Base-by-base conservation (phyloP, 2,797 vertebrate species). In the Pseudochromis fuscus region DNA sequence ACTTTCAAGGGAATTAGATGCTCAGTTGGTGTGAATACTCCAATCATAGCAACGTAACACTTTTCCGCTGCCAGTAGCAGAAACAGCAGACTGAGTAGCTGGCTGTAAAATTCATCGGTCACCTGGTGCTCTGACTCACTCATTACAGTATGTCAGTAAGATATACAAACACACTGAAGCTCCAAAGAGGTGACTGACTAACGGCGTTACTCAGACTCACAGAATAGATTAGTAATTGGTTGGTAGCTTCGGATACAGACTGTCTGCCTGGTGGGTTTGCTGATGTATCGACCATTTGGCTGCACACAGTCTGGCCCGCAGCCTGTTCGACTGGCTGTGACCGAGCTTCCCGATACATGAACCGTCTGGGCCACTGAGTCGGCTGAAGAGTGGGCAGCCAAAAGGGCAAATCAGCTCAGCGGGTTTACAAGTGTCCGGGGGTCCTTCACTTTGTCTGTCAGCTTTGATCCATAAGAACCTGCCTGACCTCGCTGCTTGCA, bases 401-500 rank as follows among this genome's bases (percentile, higher is more conserved):
- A 67, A 49, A 55, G 35, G 49, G 21, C 27, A 52, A 64, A 79
- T 48, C 72, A 64, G 58, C 69, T 87, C 69, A 73, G 59, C 28
- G 68, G 56, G 73, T 79, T 86, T 85, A 75, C 67, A 74, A 71
- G 55, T 44, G 51, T 52, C 38, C 44, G 6, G 56, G n/a, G 59
- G 64, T 82, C 61, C 48, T 60, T 76, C 44, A 55, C 70, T 85
- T 23, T 53, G 72, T 45, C 72, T 28, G 56, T 79, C 81, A 69
- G 71, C 79, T 87, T 61, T 49, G 65, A 89, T 72, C 82, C 35
- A 68, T 38, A 66, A 56, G 61, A 84, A 68, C 63, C 25, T n/a
- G 35, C 68, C 72, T 83, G 84, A 87, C 82, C 79, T 67, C 25
- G 53, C 49, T 51, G 67, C 59, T 79, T 23, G 76, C 86, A 78